Conservation (phyloP, 1,140 invertebrate species). For the Drosophila elegans region DNA sequence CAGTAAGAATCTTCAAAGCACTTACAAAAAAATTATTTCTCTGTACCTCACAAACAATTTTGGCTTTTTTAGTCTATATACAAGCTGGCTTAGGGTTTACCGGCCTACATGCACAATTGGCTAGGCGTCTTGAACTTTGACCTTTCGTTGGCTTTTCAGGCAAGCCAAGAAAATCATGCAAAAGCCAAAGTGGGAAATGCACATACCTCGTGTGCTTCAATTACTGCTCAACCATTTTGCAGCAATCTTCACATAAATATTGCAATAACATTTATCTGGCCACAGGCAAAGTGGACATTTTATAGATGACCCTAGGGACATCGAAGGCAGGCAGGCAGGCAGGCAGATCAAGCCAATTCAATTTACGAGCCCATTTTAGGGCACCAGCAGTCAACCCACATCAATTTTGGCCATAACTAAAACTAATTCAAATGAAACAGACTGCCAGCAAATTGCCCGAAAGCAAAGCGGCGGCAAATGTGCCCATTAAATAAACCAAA, state of each 20-base stretch:
- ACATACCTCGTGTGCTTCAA: conserved; percentile 28
- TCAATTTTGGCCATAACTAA: conserved; percentile 51
- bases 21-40: too few relatives aligned
- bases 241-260: conserved; percentile 42
- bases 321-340: conserved; percentile 3
- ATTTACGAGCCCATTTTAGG: conserved; percentile 27
- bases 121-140: conserved; percentile 52
- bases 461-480: conserved; percentile 33
- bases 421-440: conserved; percentile 50
- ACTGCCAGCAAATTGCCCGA: conserved; percentile 49
- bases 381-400: conserved; percentile 36
- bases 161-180: conserved; percentile 12
- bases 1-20: too few relatives aligned
- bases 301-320: conserved; percentile 31
- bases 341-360: conserved; percentile 29
- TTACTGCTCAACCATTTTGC: conserved; percentile 37
- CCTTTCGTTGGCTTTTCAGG: conserved; percentile 40
- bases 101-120: conserved; percentile 28
- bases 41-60: not conserved
- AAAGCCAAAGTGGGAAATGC: not conserved
- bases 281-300: conserved; percentile 45
- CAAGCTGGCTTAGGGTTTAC: not conserved
- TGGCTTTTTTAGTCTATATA: conserved; percentile 2
- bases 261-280: conserved; percentile 51
- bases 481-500: conserved; percentile 56